phyloP scores from a whole-genome alignment of 1,140 invertebrate genomes.

The Diachasmimorpha longicaudata region DNA sequence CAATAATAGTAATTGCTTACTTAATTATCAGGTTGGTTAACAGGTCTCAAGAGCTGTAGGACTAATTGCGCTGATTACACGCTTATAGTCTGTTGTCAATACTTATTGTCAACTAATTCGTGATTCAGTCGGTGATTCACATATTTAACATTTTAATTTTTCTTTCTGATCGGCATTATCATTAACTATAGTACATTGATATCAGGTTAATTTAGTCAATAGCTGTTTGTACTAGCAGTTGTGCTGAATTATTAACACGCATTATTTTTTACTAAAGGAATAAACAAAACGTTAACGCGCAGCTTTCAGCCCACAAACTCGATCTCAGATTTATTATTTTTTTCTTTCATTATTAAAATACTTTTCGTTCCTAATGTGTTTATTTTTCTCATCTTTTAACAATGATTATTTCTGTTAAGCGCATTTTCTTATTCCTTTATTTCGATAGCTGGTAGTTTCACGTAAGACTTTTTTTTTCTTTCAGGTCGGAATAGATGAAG shows the following conservation, averaged over 20 bases:
- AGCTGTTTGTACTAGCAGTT: neutral
- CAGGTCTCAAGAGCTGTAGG: slow-evolving; percentile 6
- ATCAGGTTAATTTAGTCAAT: neutral
- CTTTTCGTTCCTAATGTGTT: slow-evolving; percentile 4
- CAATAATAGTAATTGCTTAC: slow-evolving; percentile 28
- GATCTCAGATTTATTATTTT: slow-evolving; percentile 48
- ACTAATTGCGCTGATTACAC: neutral
- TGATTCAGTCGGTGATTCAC: no score
- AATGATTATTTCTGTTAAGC: slow-evolving; percentile 7
- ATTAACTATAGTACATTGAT: neutral
- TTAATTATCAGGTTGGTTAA: slow-evolving; percentile 31
- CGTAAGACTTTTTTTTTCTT: slow-evolving; percentile 20
- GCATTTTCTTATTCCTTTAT: slow-evolving; percentile 24
- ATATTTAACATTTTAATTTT: neutral
- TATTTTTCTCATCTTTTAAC: neutral
- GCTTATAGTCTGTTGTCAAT: neutral
- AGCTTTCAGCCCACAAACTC: slow-evolving; percentile 54
- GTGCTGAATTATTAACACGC: neutral
- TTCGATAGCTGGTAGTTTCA: slow-evolving; percentile 1
- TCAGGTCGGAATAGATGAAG: neutral
- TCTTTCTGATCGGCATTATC: neutral
- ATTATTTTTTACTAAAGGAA: slow-evolving; percentile 14
- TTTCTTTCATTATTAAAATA: neutral
- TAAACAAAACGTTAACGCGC: slow-evolving; percentile 42
- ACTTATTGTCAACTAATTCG: neutral